Conservation (phyloP, 1,140 invertebrate species). For the Hypothenemus hampei region DNA sequence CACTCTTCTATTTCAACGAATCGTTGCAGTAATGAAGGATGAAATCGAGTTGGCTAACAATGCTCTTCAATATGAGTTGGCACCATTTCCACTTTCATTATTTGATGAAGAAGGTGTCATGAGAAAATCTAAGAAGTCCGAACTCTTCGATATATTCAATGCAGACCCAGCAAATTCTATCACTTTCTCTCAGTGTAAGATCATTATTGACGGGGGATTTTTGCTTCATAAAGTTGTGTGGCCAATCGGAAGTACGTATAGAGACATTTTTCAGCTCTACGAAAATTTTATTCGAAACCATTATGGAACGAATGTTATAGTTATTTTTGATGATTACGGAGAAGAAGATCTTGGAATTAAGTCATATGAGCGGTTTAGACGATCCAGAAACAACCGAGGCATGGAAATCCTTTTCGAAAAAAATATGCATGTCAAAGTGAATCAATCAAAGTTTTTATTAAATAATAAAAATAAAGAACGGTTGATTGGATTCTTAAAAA, state of each 20-base stretch:
- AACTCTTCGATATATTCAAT: too few relatives aligned
- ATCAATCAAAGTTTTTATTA: conserved; percentile 34
- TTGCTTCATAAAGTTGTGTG: conserved; percentile 36
- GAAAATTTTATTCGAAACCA: conserved; percentile 23
- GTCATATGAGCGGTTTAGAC: conserved; percentile 27
- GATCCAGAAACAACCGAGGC: conserved; percentile 33
- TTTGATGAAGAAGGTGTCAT: conserved; percentile 42
- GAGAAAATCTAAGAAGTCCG: conserved; percentile 43
- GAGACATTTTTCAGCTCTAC: conserved; percentile 34
- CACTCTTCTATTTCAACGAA: conserved; percentile 44
- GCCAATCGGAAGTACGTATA: conserved; percentile 35
- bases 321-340: conserved; percentile 41
- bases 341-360: background rate
- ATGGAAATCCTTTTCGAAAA: conserved; percentile 33
- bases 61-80: too few relatives aligned
- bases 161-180: too few relatives aligned
- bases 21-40: conserved; percentile 33
- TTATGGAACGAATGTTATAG: conserved; percentile 30
- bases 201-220: conserved; percentile 42
- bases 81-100: conserved; percentile 37
- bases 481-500: conserved; percentile 34
- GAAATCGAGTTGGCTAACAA: conserved; percentile 43
- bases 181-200: too few relatives aligned
- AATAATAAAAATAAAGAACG: conserved; percentile 38
- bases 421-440: conserved; percentile 30